A percentile compares a stretch with the other conserved stretches of the same genome.
phyloP scores from a whole-genome alignment of 2,888 invertebrate species.

The Anthophora plumipes region DNA sequence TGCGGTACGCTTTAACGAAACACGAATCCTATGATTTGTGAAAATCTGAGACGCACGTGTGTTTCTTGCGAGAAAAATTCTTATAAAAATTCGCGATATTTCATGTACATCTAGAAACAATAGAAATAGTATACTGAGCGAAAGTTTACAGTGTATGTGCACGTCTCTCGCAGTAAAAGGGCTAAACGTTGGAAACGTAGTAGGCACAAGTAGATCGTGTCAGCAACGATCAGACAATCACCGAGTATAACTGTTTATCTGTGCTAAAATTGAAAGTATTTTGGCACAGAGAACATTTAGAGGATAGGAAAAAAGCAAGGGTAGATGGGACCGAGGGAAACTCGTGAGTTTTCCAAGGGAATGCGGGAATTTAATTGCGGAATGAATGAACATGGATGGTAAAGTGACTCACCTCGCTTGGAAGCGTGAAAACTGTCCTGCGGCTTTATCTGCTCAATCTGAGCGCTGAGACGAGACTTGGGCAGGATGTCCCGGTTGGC shows the following conservation, averaged over 20 bases:
- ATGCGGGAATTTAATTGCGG: slow-evolving; percentile 27
- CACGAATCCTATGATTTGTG: too few relatives aligned
- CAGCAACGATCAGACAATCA: slow-evolving; percentile 14
- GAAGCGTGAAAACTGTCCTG: slow-evolving; percentile 98
- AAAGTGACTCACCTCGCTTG: slow-evolving; percentile 91
- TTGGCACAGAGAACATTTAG: not conserved
- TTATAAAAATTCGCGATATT: too few relatives aligned
- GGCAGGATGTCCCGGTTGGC: slow-evolving; percentile 92
- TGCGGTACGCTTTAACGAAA: too few relatives aligned
- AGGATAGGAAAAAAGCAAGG: not conserved
- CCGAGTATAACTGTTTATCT: not conserved
- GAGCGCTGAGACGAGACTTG: slow-evolving; percentile 94
- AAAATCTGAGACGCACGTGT: too few relatives aligned
- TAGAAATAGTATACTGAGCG: too few relatives aligned
- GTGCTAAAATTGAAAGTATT: slow-evolving; percentile 26
- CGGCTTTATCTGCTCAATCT: slow-evolving; percentile 95
- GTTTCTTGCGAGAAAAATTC: too few relatives aligned
- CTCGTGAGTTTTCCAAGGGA: not conserved
- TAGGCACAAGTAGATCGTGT: not conserved
- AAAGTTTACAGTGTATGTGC: too few relatives aligned
- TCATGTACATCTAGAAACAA: too few relatives aligned
- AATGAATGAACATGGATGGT: slow-evolving; percentile 24
- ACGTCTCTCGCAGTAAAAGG: too few relatives aligned
- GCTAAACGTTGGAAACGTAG: not conserved
- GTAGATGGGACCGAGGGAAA: not conserved